These are phyloP conservation scores for Canis aureus DNA, from an alignment of 2,113 vertebrate species.

Conservation along the genomic window DNA sequence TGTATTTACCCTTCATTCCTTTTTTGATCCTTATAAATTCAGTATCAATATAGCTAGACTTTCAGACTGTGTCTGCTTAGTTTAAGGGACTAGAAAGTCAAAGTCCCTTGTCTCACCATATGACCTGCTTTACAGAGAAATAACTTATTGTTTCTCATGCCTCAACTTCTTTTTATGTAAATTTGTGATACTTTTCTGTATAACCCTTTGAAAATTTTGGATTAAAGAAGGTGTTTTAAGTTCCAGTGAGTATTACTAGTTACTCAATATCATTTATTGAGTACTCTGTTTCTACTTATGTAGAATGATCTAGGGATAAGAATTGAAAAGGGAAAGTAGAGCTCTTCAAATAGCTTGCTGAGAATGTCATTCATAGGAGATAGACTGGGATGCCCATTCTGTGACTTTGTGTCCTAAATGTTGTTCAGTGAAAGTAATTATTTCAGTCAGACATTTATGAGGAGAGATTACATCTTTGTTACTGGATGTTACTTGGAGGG, in stretches of 20 bases:
- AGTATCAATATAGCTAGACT: conserved; percentile 71
- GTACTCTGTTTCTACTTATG: conserved; percentile 51
- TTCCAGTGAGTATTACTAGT: conserved; percentile 60
- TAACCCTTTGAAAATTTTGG: conserved; percentile 57
- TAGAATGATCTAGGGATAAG: not conserved
- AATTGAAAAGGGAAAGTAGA: conserved; percentile 39
- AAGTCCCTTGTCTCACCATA: conserved; percentile 35
- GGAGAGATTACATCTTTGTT: conserved; percentile 51
- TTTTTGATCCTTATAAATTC: conserved; percentile 82
- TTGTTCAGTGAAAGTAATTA: conserved; percentile 46
- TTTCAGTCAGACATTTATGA: conserved; percentile 56
- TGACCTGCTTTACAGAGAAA: conserved; percentile 63
- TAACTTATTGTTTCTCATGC: conserved; percentile 60
- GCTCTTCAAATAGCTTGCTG: conserved; percentile 40
- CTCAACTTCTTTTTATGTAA: conserved; percentile 67
- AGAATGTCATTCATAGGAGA: not conserved
- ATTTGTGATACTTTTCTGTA: conserved; percentile 64
- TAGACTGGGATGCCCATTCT: not conserved
- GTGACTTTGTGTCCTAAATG: conserved; percentile 54
- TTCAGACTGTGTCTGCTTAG: conserved; percentile 63
- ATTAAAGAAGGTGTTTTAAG: conserved; percentile 70
- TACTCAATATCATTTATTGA: conserved; percentile 64
- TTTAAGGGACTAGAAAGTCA: conserved; percentile 61
- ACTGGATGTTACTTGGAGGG: conserved; percentile 51
- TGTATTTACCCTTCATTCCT: conserved; percentile 86